Percentiles rank a stretch among this genome's conserved stretches.
These are phyloP conservation scores for Cerceris ruficornis DNA, from an alignment of 2,888 invertebrate species.

Conservation along the genomic window DNA sequence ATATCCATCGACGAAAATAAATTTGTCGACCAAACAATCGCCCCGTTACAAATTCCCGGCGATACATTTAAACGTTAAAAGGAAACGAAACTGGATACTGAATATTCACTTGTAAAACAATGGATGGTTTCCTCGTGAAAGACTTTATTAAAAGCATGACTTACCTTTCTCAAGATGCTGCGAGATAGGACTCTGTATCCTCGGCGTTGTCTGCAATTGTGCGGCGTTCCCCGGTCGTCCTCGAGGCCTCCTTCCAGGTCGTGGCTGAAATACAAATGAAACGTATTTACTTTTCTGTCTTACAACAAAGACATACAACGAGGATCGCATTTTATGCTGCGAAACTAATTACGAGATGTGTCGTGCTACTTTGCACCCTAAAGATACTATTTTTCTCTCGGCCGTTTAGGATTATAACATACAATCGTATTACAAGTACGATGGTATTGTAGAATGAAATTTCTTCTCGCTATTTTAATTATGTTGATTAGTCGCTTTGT, in stretches of 20 bases:
- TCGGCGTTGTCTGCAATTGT: constrained; percentile 74
- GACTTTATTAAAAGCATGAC: constrained; percentile 28
- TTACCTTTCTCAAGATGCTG: constrained; percentile 79
- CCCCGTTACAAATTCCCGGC: no score
- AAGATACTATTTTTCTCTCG: no score
- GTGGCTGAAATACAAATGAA: constrained; percentile 71
- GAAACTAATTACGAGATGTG: neutral
- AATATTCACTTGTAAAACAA: neutral
- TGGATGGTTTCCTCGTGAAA: neutral
- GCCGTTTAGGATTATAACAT: no score
- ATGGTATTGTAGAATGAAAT: no score
- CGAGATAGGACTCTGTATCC: constrained; percentile 75
- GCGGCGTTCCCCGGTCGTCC: constrained; percentile 77
- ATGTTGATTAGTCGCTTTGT: no score
- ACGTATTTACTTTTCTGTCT: neutral
- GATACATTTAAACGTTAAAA: neutral
- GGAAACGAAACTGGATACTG: no score
- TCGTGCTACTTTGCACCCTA: no score
- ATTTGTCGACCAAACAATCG: no score
- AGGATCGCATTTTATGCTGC: neutral
- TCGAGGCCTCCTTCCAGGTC: constrained; percentile 78
- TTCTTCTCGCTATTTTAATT: no score
- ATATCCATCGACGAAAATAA: no score
- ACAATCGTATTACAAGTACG: no score
- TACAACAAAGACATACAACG: neutral